Evolutionary conservation across 1,140 invertebrate species (phyloP).

Genomic region (Gyrodactylus salaris): DNA sequence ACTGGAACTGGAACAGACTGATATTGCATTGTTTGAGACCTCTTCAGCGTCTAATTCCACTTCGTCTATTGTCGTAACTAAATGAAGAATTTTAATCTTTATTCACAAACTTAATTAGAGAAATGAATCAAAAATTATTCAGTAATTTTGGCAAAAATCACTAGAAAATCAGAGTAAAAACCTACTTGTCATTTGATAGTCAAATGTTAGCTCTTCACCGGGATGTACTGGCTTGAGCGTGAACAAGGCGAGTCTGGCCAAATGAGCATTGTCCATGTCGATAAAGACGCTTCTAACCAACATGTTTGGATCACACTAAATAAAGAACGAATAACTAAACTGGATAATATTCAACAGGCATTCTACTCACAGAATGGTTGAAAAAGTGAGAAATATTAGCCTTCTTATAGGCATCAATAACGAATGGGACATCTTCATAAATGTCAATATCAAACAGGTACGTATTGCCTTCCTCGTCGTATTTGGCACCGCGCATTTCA

Average conservation of each 20-base stretch:
- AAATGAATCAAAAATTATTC: no score
- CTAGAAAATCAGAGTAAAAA: not conserved
- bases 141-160: not conserved
- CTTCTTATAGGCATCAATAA: slow-evolving; percentile 4
- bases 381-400: slow-evolving; percentile 4
- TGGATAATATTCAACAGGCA: not conserved
- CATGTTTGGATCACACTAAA: slow-evolving; percentile 3
- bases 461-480: not conserved
- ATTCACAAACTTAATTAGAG: no score
- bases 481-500: not conserved
- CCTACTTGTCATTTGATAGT: slow-evolving; percentile 3
- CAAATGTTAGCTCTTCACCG: slow-evolving; percentile 5
- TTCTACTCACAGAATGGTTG: not conserved
- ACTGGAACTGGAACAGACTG: not conserved
- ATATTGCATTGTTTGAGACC: not conserved
- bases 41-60: not conserved
- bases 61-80: not conserved
- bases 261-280: not conserved
- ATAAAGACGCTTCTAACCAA: not conserved
- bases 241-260: slow-evolving; percentile 1
- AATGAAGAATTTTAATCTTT: no score
- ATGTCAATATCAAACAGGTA: slow-evolving; percentile 4
- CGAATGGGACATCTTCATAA: not conserved
- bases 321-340: not conserved
- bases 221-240: not conserved